Evolutionary conservation across 1,140 invertebrate species (phyloP).

Genomic region (Saccostrea cuccullata): DNA sequence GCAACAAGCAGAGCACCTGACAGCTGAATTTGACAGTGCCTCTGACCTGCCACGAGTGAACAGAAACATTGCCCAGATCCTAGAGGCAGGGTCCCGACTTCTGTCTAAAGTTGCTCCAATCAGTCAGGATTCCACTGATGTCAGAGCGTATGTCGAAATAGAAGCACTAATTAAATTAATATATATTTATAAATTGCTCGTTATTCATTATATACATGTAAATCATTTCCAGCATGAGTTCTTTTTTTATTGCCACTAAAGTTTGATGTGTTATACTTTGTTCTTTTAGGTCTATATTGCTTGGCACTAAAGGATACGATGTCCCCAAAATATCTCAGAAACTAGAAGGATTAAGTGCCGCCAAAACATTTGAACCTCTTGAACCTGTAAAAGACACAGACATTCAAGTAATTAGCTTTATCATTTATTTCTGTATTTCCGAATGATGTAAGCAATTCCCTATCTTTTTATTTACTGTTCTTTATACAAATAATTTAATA

Average conservation of each 20-base stretch:
- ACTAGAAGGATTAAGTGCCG: conserved; percentile 90
- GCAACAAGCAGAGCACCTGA: conserved; percentile 92
- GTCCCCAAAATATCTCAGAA: conserved; percentile 94
- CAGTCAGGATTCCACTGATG: conserved; percentile 85
- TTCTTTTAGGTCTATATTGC: conserved; percentile 88
- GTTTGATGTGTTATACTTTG: not conserved
- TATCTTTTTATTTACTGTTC: not conserved
- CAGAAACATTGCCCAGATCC: conserved; percentile 92
- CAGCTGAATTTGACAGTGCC: conserved; percentile 89
- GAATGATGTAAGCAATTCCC: no score
- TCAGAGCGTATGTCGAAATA: conserved; percentile 89
- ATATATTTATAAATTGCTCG: no score
- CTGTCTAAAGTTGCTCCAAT: conserved; percentile 91
- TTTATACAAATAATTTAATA: not conserved
- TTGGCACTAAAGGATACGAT: conserved; percentile 95
- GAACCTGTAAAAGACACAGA: conserved; percentile 94
- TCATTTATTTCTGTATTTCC: no score
- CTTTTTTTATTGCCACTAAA: no score
- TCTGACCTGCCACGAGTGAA: conserved; percentile 85
- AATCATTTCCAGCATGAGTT: no score
- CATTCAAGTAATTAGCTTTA: conserved; percentile 77
- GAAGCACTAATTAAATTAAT: no score
- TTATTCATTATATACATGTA: no score
- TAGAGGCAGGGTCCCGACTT: conserved; percentile 93
- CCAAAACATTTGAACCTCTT: conserved; percentile 89